A percentile compares a stretch with the other conserved stretches of the same genome.
Evolutionary conservation across 1,140 invertebrate species (phyloP).

Genomic region (Achroia grisella): DNA sequence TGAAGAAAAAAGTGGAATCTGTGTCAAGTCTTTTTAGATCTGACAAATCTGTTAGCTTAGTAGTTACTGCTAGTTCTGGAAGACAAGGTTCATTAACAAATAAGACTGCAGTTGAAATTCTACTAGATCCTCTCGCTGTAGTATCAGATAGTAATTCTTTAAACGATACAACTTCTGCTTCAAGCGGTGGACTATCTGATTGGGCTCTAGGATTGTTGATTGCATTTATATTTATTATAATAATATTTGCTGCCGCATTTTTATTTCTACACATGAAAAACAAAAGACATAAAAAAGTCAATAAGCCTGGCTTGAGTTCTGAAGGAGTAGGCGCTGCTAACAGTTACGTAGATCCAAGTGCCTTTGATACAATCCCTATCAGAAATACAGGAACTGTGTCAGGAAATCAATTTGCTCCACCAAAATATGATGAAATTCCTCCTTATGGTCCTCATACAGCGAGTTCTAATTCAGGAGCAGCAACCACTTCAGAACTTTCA

Average conservation of each 20-base stretch:
- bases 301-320: slow-evolving; percentile 82
- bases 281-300: slow-evolving; percentile 85
- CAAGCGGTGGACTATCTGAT: slow-evolving; percentile 82
- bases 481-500: slow-evolving; percentile 91
- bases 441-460: slow-evolving; percentile 84
- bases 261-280: slow-evolving; percentile 89
- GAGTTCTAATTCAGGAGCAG: slow-evolving; percentile 86
- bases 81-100: slow-evolving; percentile 88
- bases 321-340: slow-evolving; percentile 83
- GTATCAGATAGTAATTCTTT: slow-evolving; percentile 58
- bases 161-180: slow-evolving; percentile 68
- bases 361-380: slow-evolving; percentile 91
- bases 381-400: slow-evolving; percentile 74
- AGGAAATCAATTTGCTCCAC: slow-evolving; percentile 86
- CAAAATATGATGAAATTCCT: slow-evolving; percentile 93
- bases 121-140: slow-evolving; percentile 81
- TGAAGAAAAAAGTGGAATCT: slow-evolving; percentile 85
- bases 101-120: slow-evolving; percentile 89
- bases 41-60: slow-evolving; percentile 83
- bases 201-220: slow-evolving; percentile 92
- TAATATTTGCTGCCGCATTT: slow-evolving; percentile 87
- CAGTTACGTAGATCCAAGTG: slow-evolving; percentile 87
- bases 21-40: slow-evolving; percentile 74
- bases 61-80: slow-evolving; percentile 91
- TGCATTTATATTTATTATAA: slow-evolving; percentile 84